Percentiles rank a stretch among this genome's conserved stretches.
These are phyloP conservation scores for Plagodis pulveraria DNA, from an alignment of 2,888 invertebrate species.

Conservation along the genomic window DNA sequence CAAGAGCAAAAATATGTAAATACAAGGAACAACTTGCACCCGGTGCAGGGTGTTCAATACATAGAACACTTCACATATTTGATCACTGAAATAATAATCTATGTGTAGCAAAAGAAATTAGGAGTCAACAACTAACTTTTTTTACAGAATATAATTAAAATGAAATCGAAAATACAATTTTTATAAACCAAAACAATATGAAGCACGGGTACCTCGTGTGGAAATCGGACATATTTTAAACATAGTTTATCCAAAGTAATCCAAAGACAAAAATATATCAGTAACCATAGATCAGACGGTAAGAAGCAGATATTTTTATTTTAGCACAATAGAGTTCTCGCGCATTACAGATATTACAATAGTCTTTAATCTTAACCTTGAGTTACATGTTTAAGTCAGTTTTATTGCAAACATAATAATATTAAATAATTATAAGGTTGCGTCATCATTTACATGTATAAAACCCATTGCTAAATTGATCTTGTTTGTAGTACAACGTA, in stretches of 20 bases:
- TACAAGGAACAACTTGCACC: conserved; percentile 36
- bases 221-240: conserved; percentile 25
- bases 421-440: no score
- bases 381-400: no score
- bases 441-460: no score
- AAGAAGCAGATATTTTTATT: no score
- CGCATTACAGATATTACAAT: no score
- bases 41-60: conserved; percentile 40
- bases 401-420: no score
- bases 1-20: conserved; percentile 36
- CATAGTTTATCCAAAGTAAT: conserved; percentile 11
- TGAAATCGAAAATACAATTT: conserved; percentile 33
- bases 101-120: not conserved
- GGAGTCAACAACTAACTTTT: not conserved
- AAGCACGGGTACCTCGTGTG: conserved; percentile 54
- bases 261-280: no score
- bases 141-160: conserved; percentile 3
- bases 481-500: no score
- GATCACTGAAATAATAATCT: not conserved
- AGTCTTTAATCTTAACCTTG: no score
- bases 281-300: no score
- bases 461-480: no score
- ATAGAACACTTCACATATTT: conserved; percentile 18
- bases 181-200: conserved; percentile 50
- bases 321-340: no score